Evolutionary conservation across 1,140 invertebrate genomes (phyloP).

Genomic region (Drosophila repletoides): DNA sequence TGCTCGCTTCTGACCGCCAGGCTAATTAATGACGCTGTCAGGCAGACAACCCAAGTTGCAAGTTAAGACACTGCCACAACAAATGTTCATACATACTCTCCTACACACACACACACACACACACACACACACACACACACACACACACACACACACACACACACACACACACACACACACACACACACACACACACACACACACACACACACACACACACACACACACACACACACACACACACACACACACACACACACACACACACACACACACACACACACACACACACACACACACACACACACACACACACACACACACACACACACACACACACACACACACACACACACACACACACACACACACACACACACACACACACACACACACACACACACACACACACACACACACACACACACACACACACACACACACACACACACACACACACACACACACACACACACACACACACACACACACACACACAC

Average conservation of each 20-base stretch:
- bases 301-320: not conserved
- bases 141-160: not conserved
- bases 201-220: not conserved
- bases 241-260: not conserved
- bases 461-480: not conserved
- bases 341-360: not conserved
- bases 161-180: not conserved
- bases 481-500: not conserved
- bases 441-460: not conserved
- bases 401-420: not conserved
- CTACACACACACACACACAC: not conserved
- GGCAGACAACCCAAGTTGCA: conserved; percentile 26
- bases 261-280: not conserved
- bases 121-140: not conserved
- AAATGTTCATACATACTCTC: too few species aligned
- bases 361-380: not conserved
- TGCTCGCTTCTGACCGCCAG: conserved; percentile 39
- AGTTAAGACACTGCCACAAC: conserved; percentile 22
- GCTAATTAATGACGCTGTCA: conserved; percentile 69
- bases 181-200: not conserved
- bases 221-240: not conserved
- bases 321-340: not conserved
- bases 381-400: not conserved
- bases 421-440: not conserved
- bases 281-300: not conserved